Evolutionary conservation across 1,140 invertebrate genomes (phyloP), one percentile per base, ranked within the genome.

Genomic region (Forficula auricularia): DNA sequence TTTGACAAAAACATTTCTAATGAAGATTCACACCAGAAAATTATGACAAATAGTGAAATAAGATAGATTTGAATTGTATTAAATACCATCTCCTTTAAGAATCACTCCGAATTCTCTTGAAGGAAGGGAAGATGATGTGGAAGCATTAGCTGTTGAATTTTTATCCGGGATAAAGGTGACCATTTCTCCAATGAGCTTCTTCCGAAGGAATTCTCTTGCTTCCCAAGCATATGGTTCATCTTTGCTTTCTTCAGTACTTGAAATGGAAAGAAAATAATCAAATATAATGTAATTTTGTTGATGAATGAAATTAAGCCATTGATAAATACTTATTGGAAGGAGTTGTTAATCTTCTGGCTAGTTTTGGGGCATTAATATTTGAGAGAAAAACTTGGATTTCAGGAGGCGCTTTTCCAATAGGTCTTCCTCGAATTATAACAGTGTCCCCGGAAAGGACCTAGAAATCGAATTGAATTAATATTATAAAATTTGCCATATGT

Each of bases 161-260:
- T 73, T 83, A 50, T 82, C 79, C 38, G 70, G 66, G 15, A 65
- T 73, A 60, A 92, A 96, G 3, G 71, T 67, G 0, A 97, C 82
- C 52, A 87, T 79, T 61, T 88, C 78, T 3, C 89, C 89, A 55
- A 98, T 77, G 7, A 96, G 56, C 57, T 89, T 91, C 54, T 91
- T 89, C 19, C 92, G 70, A 19, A 98, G 62, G 60, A 80, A 96
- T 66, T 98, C 92, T 45, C 92, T 71, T 1, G 91, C 84, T 62
- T 97, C 90, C 88, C 90, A 98, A 1, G 89, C 90, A 67, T 73
- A 98, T 6, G 91, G 84, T 62, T 94, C 87, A 66, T 94, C 90
- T 59, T 78, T 80, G 38, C 76, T 78, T 56, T 77, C 78, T 45
- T 77, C 72, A 16, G 49, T 53, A 54, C 68, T 68, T 51, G 19